Base-by-base conservation (phyloP, 1,140 invertebrate genomes). In the Euglossa dilemma region DNA sequence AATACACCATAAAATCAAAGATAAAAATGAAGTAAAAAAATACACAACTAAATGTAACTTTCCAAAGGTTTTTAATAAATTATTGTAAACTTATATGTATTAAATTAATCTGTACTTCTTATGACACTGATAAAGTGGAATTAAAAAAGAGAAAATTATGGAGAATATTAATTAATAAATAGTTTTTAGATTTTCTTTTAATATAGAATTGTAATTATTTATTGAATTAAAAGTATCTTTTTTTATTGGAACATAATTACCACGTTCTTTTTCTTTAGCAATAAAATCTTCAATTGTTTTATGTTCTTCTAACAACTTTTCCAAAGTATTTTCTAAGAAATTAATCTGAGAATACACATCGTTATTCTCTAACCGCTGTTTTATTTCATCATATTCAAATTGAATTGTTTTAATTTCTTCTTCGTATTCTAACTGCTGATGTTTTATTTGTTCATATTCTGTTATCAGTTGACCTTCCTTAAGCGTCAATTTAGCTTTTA, bases 21-120 rank as follows among this genome's bases (percentile, higher is more conserved):
- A 89, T 91, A 18, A 87, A 92, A 83, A 94, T 96, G 92, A 89
- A 94, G 82, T 92, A 93, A 56, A 87, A 89, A 20, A 92, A 95
- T 78, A 84, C 94, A 43, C 83, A 84, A n/a, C n/a, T n/a, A n/a
- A 9, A 92, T 5, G 84, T 92, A 80, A 90, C 91, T 66, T 94
- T 95, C 64, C 75, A 94, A 12, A 20, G 0, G 59, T 0, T 0
- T 85, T 79, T 45, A 70, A 0, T 25, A 25, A n/a, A 20, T 64
- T 84, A 25, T 23, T 52, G 18, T 16, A 14, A 7, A 16, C 14
- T 36, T n/a, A 79, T 80, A 75, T 80, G 52, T 16, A 70, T n/a
- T 45, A 43, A 8, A 66, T 36, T 36, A 36, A 36, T 36, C 1
- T 36, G 36, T 36, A 36, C 36, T 36, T 36, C 36, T 36, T 36